phyloP scores from a whole-genome alignment of 2,113 vertebrate species.

The Eonycteris spelaea region DNA sequence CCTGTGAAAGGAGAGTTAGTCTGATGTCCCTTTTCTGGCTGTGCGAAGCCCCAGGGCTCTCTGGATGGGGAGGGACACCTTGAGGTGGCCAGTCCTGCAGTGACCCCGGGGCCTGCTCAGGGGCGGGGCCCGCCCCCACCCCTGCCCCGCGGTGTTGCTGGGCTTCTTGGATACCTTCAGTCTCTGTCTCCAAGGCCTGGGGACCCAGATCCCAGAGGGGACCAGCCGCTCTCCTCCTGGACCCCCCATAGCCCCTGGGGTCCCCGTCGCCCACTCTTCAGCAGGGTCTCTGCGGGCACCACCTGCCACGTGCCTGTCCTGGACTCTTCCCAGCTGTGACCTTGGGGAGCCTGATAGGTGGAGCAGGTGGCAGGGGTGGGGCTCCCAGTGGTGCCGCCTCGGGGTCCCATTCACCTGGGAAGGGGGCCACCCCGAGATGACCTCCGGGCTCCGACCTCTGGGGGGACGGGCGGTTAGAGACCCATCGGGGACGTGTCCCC shows the following conservation, averaged over 20 bases:
- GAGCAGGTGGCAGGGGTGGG: fast-evolving
- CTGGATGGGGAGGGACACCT: fast-evolving
- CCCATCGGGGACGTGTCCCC: fast-evolving
- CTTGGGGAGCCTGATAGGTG: background rate
- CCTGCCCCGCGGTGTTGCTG: fast-evolving
- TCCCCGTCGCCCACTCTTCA: fast-evolving
- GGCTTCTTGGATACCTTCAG: fast-evolving
- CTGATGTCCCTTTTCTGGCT: background rate
- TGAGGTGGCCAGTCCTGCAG: background rate
- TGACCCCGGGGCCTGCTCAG: background rate
- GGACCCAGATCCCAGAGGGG: background rate
- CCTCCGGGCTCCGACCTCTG: fast-evolving
- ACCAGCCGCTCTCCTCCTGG: background rate
- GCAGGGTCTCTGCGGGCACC: background rate
- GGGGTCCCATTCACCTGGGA: fast-evolving
- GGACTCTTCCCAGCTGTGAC: no score
- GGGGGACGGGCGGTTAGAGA: fast-evolving
- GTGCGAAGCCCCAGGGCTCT: no score
- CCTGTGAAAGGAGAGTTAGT: fast-evolving
- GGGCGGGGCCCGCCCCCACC: fast-evolving
- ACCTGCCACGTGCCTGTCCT: fast-evolving
- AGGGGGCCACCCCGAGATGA: background rate
- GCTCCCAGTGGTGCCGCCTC: fast-evolving
- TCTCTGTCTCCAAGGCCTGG: background rate
- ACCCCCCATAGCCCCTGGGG: background rate